Percentiles rank a stretch among this genome's conserved stretches.
Conservation (phyloP, 1,140 invertebrate genomes). For the Pteromalus puparum region DNA sequence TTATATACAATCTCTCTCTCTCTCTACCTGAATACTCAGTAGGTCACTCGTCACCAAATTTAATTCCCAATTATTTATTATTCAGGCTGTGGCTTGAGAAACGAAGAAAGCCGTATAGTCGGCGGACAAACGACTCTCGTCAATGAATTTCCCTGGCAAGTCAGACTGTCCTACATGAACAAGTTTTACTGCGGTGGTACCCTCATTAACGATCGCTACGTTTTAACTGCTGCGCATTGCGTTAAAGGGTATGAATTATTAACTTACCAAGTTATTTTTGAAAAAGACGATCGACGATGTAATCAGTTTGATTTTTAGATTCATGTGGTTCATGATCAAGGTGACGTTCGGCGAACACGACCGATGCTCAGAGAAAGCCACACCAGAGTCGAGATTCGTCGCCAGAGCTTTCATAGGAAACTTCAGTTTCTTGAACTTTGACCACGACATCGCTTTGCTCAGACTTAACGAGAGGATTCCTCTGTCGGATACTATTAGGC, state of each 20-base stretch:
- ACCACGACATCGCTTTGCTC: slow-evolving; percentile 90
- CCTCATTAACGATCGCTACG: slow-evolving; percentile 88
- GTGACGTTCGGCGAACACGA: slow-evolving; percentile 90
- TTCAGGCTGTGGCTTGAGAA: slow-evolving; percentile 86
- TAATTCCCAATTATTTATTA: slow-evolving; percentile 19
- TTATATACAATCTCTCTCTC: not conserved
- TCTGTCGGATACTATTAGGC: slow-evolving; percentile 84
- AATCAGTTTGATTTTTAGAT: slow-evolving; percentile 68
- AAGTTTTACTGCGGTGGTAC: slow-evolving; percentile 91
- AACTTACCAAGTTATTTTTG: not conserved
- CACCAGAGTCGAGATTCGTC: slow-evolving; percentile 85
- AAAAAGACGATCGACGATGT: not conserved
- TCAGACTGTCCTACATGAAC: slow-evolving; percentile 85
- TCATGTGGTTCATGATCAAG: slow-evolving; percentile 94
- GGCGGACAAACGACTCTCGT: slow-evolving; percentile 82
- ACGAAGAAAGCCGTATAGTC: slow-evolving; percentile 86
- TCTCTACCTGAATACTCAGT: too few relatives aligned
- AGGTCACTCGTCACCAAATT: not conserved
- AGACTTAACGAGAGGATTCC: slow-evolving; percentile 85
- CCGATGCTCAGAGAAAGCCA: slow-evolving; percentile 80
- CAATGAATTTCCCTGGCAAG: slow-evolving; percentile 91
- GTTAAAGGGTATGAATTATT: slow-evolving; percentile 81
- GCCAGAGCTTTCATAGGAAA: slow-evolving; percentile 83
- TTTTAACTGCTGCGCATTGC: slow-evolving; percentile 89
- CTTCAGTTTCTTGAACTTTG: slow-evolving; percentile 88